phyloP scores from a whole-genome alignment of 2,797 vertebrate species.

The Scolopax rusticola region DNA sequence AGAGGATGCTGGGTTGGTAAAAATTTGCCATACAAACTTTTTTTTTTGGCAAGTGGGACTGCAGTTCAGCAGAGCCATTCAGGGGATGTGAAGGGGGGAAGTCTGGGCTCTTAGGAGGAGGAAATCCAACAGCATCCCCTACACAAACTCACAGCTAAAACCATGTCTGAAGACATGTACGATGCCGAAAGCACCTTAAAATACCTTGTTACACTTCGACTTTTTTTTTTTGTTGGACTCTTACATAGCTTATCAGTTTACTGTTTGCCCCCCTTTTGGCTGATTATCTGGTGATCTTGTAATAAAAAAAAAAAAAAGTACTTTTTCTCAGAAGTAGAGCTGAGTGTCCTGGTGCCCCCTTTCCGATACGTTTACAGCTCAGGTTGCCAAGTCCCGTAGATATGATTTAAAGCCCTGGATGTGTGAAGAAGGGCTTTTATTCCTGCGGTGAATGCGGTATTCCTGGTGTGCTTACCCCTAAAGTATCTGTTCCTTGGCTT shows the following conservation, averaged over 20 bases:
- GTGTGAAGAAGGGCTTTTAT: conserved; percentile 23
- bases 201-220: background rate
- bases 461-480: background rate
- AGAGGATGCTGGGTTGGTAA: background rate
- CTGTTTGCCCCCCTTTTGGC: background rate
- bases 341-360: background rate
- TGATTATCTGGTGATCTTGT: background rate
- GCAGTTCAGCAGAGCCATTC: background rate
- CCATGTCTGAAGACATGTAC: background rate
- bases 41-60: background rate
- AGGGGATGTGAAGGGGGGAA: background rate
- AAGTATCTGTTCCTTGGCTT: conserved; percentile 31
- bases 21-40: background rate
- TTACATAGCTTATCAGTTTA: background rate
- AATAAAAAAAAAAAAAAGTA: background rate
- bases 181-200: background rate
- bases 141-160: background rate
- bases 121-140: background rate
- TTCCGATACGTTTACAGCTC: fast-evolving
- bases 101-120: background rate
- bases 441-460: background rate
- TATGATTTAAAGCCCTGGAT: background rate
- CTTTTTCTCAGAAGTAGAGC: background rate
- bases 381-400: background rate
- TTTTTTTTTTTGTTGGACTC: background rate